Conservation (phyloP, 2,113 vertebrate genomes). For the Cavia aperea region DNA sequence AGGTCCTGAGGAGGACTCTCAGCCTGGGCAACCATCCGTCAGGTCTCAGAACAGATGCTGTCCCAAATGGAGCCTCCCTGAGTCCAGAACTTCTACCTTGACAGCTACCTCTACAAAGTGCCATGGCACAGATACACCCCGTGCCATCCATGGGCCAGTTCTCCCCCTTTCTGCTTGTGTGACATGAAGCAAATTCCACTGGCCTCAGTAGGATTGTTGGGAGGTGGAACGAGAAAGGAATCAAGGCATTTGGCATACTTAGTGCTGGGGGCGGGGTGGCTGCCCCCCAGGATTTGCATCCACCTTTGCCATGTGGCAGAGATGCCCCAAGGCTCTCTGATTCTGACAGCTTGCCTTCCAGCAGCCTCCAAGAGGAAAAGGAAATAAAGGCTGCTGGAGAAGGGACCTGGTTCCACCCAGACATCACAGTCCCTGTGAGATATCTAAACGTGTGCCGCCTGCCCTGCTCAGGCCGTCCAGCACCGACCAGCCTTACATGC, state of each 20-base stretch:
- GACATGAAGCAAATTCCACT: not conserved
- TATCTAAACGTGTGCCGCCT: not conserved
- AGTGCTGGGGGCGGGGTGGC: not conserved
- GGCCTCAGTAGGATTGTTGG: not conserved
- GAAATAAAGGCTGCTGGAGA: not conserved
- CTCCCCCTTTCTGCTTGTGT: not conserved
- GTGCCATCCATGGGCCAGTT: rapidly evolving
- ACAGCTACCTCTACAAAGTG: not conserved
- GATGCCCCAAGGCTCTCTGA: too few species aligned
- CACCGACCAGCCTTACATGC: not conserved
- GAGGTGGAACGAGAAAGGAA: not conserved
- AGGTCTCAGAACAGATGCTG: not conserved
- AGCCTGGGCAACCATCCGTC: not conserved
- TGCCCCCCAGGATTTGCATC: not conserved
- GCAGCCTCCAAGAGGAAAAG: not conserved
- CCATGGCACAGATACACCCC: not conserved
- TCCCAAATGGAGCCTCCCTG: not conserved
- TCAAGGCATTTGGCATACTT: not conserved
- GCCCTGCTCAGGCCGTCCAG: not conserved
- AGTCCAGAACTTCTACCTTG: not conserved
- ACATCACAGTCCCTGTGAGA: not conserved
- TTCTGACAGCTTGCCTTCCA: not conserved
- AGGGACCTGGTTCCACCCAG: not conserved
- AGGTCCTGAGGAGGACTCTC: not conserved
- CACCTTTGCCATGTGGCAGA: not conserved